A percentile compares a stretch with the other conserved stretches of the same genome.
Evolutionary conservation across 2,797 vertebrate species (phyloP).

Genomic region (Microctenopoma steveboyesi): DNA sequence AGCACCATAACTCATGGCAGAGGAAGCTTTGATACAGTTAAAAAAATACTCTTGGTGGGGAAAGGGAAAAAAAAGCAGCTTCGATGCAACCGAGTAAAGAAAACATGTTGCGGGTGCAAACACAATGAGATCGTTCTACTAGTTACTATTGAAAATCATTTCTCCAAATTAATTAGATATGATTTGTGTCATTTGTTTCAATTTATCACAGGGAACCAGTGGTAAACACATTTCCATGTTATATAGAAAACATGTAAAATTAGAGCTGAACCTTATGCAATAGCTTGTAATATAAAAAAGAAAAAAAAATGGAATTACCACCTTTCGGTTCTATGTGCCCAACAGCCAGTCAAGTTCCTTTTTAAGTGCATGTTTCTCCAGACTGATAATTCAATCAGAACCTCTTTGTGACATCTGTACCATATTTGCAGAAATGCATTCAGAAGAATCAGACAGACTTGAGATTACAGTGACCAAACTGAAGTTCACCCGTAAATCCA

Average conservation of each 20-base stretch:
- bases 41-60: constrained; percentile 68
- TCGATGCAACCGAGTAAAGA: constrained; percentile 41
- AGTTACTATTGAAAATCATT: background rate
- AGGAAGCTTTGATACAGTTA: constrained; percentile 73
- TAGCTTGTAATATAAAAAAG: background rate
- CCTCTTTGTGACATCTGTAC: too few species aligned
- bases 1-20: constrained; percentile 71
- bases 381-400: too few species aligned
- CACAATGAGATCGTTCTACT: background rate
- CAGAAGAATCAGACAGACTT: too few species aligned
- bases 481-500: too few species aligned
- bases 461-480: too few species aligned
- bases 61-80: constrained; percentile 26
- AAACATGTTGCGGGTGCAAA: constrained; percentile 32
- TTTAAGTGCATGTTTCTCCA: too few species aligned
- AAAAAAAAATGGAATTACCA: too few species aligned
- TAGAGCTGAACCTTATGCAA: background rate
- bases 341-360: too few species aligned
- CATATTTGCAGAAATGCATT: too few species aligned
- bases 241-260: background rate
- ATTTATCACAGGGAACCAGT: background rate
- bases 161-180: background rate
- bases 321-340: too few species aligned
- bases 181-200: background rate
- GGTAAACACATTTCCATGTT: background rate